phyloP scores from a whole-genome alignment of 2,113 vertebrate genomes.

The Dasyurus viverrinus region DNA sequence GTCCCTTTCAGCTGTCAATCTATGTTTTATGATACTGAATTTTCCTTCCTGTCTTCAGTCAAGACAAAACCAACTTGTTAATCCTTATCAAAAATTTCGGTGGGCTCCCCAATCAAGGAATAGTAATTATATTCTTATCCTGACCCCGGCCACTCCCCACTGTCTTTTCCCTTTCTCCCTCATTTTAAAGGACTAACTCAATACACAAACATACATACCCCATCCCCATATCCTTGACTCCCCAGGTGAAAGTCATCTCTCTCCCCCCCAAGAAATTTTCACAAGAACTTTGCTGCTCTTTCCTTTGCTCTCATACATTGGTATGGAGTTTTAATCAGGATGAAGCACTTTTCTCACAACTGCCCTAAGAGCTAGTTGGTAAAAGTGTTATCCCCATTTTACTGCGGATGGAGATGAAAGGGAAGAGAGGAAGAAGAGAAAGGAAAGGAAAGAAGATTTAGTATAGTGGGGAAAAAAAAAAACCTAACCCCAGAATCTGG shows the following conservation, averaged over 20 bases:
- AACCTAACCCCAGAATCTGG: background rate
- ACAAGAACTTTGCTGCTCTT: no score
- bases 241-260: no score
- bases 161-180: background rate
- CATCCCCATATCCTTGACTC: no score
- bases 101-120: background rate
- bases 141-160: no score
- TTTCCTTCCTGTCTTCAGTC: background rate
- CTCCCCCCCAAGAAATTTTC: no score
- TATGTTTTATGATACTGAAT: background rate
- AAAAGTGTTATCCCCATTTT: background rate
- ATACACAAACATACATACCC: no score
- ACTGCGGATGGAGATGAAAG: no score
- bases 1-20: background rate
- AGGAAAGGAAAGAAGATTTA: background rate
- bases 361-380: background rate
- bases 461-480: background rate
- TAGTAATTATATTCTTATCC: background rate
- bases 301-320: background rate
- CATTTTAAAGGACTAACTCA: background rate
- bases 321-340: background rate
- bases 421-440: no score
- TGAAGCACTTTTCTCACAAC: background rate
- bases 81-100: background rate
- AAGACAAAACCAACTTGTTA: background rate